These are phyloP conservation scores for Tretioscincus oriximinensis DNA, from an alignment of 2,113 vertebrate species.

Conservation along the genomic window DNA sequence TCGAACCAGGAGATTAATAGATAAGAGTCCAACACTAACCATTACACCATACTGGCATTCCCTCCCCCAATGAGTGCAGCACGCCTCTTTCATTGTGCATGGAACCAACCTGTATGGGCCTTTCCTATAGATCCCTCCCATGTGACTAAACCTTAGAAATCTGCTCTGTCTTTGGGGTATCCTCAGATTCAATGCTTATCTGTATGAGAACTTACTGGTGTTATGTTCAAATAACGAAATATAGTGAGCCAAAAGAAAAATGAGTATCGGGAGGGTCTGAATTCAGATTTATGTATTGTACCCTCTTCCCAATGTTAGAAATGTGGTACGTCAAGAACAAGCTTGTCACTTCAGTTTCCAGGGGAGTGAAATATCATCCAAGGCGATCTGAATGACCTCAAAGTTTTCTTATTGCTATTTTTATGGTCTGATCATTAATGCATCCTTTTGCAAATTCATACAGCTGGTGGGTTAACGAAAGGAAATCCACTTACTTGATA, in stretches of 20 bases:
- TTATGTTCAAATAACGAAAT: background rate
- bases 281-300: background rate
- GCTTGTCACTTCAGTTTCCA: background rate
- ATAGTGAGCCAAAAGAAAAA: background rate
- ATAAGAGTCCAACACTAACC: too few relatives aligned
- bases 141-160: background rate
- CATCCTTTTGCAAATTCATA: fast-evolving
- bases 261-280: background rate
- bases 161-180: background rate
- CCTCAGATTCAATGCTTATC: background rate
- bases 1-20: too few relatives aligned
- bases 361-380: background rate
- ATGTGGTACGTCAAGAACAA: background rate
- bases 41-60: too few relatives aligned
- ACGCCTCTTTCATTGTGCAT: too few relatives aligned
- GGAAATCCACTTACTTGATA: conserved; percentile 90
- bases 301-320: background rate
- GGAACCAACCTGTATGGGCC: background rate
- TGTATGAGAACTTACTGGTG: background rate
- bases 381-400: background rate
- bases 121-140: background rate
- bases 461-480: conserved; percentile 11
- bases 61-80: too few relatives aligned
- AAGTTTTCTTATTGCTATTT: conserved; percentile 5
- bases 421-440: background rate